phyloP scores from a whole-genome alignment of 2,113 vertebrate species.

The Rattus norvegicus region GRCr8 NC_086029.1:49294501-49295000 shows the following conservation, averaged over 20 bases:
- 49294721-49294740: not conserved
- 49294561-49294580: not conserved
- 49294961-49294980: accelerated
- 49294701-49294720: too few relatives aligned
- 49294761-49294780: not conserved
- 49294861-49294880: not conserved
- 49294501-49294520: not conserved
- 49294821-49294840: not conserved
- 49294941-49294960: not conserved
- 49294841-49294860: not conserved
- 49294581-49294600: not conserved
- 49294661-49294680: accelerated
- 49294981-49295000: not conserved
- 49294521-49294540: not conserved
- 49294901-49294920: not conserved
- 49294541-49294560: not conserved
- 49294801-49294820: not conserved
- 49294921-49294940: not conserved
- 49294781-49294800: not conserved
- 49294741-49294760: not conserved
- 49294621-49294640: accelerated
- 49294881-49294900: not conserved
- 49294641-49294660: accelerated
- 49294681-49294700: not conserved
- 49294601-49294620: accelerated